A percentile compares a stretch with the other conserved stretches of the same genome.
These are phyloP conservation scores for Petrolisthes cinctipes DNA, from an alignment of 2,888 invertebrate species.

Conservation along the genomic window DNA sequence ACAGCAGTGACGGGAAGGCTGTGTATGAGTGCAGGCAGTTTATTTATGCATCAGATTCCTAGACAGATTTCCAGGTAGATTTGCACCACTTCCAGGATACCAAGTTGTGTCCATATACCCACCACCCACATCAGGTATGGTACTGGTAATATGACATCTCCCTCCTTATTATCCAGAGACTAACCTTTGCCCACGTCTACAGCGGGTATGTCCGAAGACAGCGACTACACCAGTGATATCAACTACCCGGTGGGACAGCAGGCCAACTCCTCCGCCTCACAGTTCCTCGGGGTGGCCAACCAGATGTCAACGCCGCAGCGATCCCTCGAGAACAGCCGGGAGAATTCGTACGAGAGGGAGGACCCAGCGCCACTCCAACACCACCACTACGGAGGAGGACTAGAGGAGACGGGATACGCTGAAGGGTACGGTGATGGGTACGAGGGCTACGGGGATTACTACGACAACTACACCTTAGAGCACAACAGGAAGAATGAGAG, in stretches of 20 bases:
- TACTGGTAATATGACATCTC: not conserved
- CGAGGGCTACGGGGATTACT: slow-evolving; percentile 70
- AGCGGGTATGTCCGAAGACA: slow-evolving; percentile 96
- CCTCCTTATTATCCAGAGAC: not conserved
- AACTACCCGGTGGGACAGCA: slow-evolving; percentile 89
- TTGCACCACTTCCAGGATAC: too few relatives aligned
- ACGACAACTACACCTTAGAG: slow-evolving; percentile 40
- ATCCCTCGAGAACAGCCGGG: slow-evolving; percentile 83
- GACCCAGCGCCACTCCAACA: slow-evolving; percentile 70
- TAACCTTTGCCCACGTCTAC: slow-evolving; percentile 66
- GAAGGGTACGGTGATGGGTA: slow-evolving; percentile 67
- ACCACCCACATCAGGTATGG: not conserved
- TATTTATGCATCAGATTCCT: too few relatives aligned
- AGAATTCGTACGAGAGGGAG: slow-evolving; percentile 86
- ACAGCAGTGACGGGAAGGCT: too few relatives aligned
- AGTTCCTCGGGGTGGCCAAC: slow-evolving; percentile 84
- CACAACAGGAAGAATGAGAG: slow-evolving; percentile 56
- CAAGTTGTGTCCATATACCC: too few relatives aligned
- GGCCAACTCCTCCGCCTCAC: slow-evolving; percentile 91
- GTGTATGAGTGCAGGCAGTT: too few relatives aligned
- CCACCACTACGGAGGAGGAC: slow-evolving; percentile 67
- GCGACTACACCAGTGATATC: slow-evolving; percentile 95
- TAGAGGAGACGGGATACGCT: slow-evolving; percentile 67
- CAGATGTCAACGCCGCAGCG: slow-evolving; percentile 83
- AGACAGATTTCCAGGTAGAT: too few relatives aligned